Conservation (phyloP, 2,888 invertebrate genomes). For the Leucoma salicis region DNA sequence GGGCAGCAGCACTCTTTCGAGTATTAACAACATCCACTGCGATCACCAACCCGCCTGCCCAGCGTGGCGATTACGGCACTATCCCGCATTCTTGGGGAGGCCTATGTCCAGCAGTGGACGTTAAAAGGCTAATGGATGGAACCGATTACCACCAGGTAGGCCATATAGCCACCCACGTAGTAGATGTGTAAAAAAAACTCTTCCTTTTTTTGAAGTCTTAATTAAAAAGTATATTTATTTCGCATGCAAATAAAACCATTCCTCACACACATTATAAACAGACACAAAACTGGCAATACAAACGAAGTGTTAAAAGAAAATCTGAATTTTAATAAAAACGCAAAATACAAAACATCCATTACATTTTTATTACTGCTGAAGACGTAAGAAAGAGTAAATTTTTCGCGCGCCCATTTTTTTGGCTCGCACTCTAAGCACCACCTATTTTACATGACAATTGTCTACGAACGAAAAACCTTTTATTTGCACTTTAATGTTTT, state of each 20-base stretch:
- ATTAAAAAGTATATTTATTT: too few relatives aligned
- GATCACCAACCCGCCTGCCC: too few relatives aligned
- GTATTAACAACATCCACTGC: too few relatives aligned
- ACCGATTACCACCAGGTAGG: too few relatives aligned
- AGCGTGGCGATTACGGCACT: too few relatives aligned
- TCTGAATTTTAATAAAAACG: conserved; percentile 33
- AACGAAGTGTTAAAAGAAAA: conserved; percentile 26
- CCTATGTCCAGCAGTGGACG: too few relatives aligned
- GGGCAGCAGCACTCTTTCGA: too few relatives aligned
- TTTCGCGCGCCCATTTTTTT: conserved; percentile 42
- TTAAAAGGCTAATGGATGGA: too few relatives aligned
- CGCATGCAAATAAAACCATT: background rate
- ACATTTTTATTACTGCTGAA: conserved; percentile 38
- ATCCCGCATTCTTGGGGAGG: too few relatives aligned
- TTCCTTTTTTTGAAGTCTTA: too few relatives aligned
- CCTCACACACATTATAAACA: conserved; percentile 7
- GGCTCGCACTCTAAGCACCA: conserved; percentile 44
- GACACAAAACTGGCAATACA: conserved; percentile 3
- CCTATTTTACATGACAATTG: conserved; percentile 72
- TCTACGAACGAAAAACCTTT: conserved; percentile 49
- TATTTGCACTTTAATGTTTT: conserved; percentile 66
- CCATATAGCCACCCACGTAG: too few relatives aligned
- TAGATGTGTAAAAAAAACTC: too few relatives aligned
- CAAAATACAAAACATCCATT: conserved; percentile 31
- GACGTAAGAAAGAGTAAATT: conserved; percentile 42